Evolutionary conservation across 2,113 vertebrate genomes (phyloP).

Genomic region (Microtus richardsoni): DNA sequence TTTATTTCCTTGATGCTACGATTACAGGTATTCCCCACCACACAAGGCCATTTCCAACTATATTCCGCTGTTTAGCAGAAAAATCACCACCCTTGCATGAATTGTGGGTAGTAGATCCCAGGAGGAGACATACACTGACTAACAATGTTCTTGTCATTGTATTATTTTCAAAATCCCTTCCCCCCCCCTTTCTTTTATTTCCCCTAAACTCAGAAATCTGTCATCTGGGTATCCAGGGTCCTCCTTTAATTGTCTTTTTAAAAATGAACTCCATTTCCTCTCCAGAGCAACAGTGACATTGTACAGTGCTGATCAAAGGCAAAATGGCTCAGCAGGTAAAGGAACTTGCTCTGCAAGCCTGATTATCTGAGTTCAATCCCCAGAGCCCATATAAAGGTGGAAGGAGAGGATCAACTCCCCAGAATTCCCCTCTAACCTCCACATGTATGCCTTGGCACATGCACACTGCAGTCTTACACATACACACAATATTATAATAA

Average conservation of each 20-base stretch:
- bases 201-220: background rate
- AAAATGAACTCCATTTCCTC: constrained; percentile 16
- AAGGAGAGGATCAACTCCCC: no score
- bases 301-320: background rate
- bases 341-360: background rate
- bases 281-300: background rate
- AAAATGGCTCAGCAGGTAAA: background rate
- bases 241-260: constrained; percentile 12
- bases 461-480: background rate
- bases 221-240: background rate
- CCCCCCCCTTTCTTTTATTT: background rate
- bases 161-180: background rate
- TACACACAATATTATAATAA: background rate
- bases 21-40: background rate
- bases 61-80: background rate
- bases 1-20: background rate
- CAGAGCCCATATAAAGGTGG: background rate
- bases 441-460: background rate
- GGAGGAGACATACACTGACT: background rate
- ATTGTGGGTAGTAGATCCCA: background rate
- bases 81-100: background rate
- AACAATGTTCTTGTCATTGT: accelerated
- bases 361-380: background rate
- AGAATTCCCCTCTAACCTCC: background rate
- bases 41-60: background rate